Conservation (phyloP, 2,888 invertebrate species). For the Mimas tiliae region DNA sequence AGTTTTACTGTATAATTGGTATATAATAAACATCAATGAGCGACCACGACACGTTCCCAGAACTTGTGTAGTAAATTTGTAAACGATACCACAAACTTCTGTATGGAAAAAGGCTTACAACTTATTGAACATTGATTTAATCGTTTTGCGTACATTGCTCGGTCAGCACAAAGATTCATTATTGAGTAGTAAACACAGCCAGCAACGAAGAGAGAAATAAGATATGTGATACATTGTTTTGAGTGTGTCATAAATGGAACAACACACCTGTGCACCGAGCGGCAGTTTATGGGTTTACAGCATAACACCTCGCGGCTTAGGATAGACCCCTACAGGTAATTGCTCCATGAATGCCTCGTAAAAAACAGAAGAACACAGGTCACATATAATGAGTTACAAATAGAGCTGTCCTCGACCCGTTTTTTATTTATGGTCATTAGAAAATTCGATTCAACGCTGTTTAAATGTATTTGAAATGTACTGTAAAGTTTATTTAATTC, state of each 20-base stretch:
- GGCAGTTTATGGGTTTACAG: conserved; percentile 78
- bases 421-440: conserved; percentile 19
- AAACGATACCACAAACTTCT: conserved; percentile 81
- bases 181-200: conserved; percentile 1
- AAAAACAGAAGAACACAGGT: conserved; percentile 59
- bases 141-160: conserved; percentile 43
- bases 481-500: neutral
- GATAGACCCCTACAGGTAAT: conserved; percentile 73
- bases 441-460: neutral
- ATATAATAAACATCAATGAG: conserved; percentile 65
- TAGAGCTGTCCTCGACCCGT: conserved; percentile 33
- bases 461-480: conserved; percentile 7
- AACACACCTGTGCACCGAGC: conserved; percentile 69
- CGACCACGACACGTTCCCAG: conserved; percentile 69
- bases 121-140: conserved; percentile 29
- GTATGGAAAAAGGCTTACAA: conserved; percentile 56
- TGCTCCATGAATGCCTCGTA: conserved; percentile 74
- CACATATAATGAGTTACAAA: conserved; percentile 61
- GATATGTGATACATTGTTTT: conserved; percentile 10
- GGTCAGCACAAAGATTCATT: conserved; percentile 2
- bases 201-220: conserved; percentile 34
- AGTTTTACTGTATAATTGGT: conserved; percentile 69
- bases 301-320: conserved; percentile 74
- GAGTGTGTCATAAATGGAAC: conserved; percentile 40
- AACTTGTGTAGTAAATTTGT: conserved; percentile 78